Base-by-base conservation (phyloP, 2,113 vertebrate species). In the Salvator merianae region DNA sequence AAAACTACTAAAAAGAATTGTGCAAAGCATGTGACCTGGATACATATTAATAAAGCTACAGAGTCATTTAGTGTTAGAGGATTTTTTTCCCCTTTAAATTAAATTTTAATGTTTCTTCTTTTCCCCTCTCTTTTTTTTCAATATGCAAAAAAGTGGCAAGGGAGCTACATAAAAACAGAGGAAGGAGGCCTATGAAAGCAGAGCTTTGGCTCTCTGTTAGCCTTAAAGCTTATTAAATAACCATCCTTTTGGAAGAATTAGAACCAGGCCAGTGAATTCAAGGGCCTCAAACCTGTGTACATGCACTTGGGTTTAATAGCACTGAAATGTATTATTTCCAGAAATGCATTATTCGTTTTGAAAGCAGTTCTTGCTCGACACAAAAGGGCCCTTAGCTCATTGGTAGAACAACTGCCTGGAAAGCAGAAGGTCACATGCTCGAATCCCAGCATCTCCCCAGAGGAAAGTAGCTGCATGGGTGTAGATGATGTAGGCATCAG, bases 11-110 rank as follows among this genome's bases (percentile, higher is more conserved):
- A 38, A 12, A 85, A 59, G 75, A 83, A 90, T 92, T 77, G 88
- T 81, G 85, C 88, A 5, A 72, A 87, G 88, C 81, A 47, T 83
- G 65, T 94, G 90, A 93, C 93, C 94, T 88, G 92, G 78, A 92
- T 93, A 77, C 93, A 93, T 94, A 88, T 91, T 94, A 91, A 94
- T 91, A 59, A 93, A 86, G 82, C 91, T 90, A 59, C 43, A 84
- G 55, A 91, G 90, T 77, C 59, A 0, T 87, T 86, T 84, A 89
- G 90, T 88, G 70, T 84, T 68, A 32, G n/a, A 88, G 78, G 78
- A 78, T 83, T 85, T 80, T 59, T 84, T 22, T 84, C n/a, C 66
- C 66, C 20, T 62, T 85, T 34, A 9, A 5, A 84, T 89, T 62
- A 73, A 2, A 28, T 65, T 65, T 30, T 65, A 65, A 30, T 30